Percentiles rank a stretch among this genome's conserved stretches.
These are phyloP conservation scores for Neolamprologus falcicula DNA, from an alignment of 2,113 vertebrate genomes.

Conservation along the genomic window DNA sequence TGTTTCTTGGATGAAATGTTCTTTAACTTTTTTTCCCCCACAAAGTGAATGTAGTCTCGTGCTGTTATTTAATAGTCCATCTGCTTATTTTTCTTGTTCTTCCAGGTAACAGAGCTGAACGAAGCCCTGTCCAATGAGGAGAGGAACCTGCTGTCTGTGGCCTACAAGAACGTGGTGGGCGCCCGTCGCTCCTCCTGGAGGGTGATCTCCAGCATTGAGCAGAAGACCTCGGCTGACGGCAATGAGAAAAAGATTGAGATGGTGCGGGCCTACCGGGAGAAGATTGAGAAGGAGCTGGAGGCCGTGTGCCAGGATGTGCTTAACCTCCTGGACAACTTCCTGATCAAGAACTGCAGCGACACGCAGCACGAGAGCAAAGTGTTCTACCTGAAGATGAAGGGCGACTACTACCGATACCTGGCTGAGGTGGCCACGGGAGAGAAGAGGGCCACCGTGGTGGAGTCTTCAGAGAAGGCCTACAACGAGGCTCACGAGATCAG, in stretches of 20 bases:
- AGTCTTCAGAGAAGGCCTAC: constrained; percentile 96
- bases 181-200: constrained; percentile 96
- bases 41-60: neutral
- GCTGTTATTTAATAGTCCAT: neutral
- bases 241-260: constrained; percentile 99
- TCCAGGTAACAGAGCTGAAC: constrained; percentile 91
- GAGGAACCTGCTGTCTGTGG: constrained; percentile 92
- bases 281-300: constrained; percentile 98
- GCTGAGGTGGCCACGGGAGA: constrained; percentile 96
- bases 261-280: constrained; percentile 96
- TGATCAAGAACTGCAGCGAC: constrained; percentile 99
- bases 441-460: constrained; percentile 92
- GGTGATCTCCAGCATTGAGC: constrained; percentile 98
- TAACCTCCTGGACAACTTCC: constrained; percentile 94
- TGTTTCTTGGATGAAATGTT: neutral
- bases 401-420: constrained; percentile 98
- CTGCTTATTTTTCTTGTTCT: neutral
- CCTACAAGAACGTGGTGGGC: constrained; percentile 97
- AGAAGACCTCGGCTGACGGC: constrained; percentile 96
- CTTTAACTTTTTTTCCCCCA: accelerated
- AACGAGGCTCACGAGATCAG: constrained; percentile 98
- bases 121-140: constrained; percentile 97
- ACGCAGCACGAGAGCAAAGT: constrained; percentile 99
- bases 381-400: constrained; percentile 99
- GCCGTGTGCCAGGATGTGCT: constrained; percentile 96